Percentiles rank a stretch among this genome's conserved stretches.
These are phyloP conservation scores for Whitmania pigra DNA, from an alignment of 1,140 invertebrate genomes.

Conservation along the genomic window DNA sequence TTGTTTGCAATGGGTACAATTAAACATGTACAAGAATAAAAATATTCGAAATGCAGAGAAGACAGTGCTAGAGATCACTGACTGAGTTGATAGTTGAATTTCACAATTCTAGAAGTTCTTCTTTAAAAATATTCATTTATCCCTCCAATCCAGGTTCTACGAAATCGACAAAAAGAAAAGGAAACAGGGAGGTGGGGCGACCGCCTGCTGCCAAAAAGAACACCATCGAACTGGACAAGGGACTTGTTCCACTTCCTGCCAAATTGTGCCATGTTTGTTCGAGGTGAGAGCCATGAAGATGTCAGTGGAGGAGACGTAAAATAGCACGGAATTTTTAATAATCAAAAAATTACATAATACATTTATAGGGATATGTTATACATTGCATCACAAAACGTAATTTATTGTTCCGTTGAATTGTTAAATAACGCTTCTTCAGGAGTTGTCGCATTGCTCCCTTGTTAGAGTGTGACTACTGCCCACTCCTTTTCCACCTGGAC, in stretches of 20 bases:
- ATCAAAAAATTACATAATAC: neutral
- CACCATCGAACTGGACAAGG: conserved; percentile 57
- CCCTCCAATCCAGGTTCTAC: too few relatives aligned
- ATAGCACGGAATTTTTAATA: neutral
- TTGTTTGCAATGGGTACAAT: too few relatives aligned
- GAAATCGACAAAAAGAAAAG: conserved; percentile 29
- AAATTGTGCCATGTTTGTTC: conserved; percentile 68
- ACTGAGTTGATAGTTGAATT: too few relatives aligned
- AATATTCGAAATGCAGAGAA: too few relatives aligned
- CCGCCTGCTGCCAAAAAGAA: conserved; percentile 35
- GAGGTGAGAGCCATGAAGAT: conserved; percentile 37
- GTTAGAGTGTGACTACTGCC: conserved; percentile 84
- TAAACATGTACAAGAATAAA: too few relatives aligned
- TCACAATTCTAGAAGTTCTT: too few relatives aligned
- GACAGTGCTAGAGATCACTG: too few relatives aligned
- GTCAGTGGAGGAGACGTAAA: too few relatives aligned
- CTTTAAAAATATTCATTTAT: too few relatives aligned
- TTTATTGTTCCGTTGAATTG: too few relatives aligned
- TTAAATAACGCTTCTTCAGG: conserved; percentile 36
- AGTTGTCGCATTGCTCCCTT: conserved; percentile 69
- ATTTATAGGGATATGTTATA: too few relatives aligned
- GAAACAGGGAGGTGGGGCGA: neutral
- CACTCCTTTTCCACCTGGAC: conserved; percentile 75
- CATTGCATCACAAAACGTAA: too few relatives aligned
- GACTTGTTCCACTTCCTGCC: conserved; percentile 66